These are phyloP conservation scores for Cataglyphis cursor DNA, from an alignment of 2,888 invertebrate genomes.

Conservation along the genomic window DNA sequence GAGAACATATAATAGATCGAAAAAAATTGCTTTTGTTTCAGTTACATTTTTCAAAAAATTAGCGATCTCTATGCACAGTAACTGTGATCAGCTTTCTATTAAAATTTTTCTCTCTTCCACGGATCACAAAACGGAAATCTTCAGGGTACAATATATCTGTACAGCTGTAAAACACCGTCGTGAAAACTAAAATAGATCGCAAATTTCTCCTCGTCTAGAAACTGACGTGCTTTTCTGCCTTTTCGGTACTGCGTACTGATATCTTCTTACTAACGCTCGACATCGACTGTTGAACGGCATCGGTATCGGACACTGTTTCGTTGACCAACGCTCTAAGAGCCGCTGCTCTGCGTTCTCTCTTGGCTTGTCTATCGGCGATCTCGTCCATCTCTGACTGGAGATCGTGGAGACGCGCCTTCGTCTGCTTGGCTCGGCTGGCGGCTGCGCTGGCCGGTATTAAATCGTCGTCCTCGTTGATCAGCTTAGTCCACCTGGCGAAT, in stretches of 20 bases:
- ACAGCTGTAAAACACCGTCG: slow-evolving; percentile 23
- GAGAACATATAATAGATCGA: not conserved
- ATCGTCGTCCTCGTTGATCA: slow-evolving; percentile 85
- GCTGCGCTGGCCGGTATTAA: slow-evolving; percentile 87
- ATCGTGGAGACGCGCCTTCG: slow-evolving; percentile 91
- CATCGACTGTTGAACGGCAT: slow-evolving; percentile 73
- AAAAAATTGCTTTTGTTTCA: not conserved
- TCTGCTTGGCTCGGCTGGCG: slow-evolving; percentile 89
- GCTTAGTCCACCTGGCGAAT: slow-evolving; percentile 90
- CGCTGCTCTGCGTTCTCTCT: slow-evolving; percentile 91
- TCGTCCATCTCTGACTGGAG: slow-evolving; percentile 93
- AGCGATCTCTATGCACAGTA: not conserved
- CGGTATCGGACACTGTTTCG: slow-evolving; percentile 87
- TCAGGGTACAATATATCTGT: not conserved
- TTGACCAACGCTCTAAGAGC: slow-evolving; percentile 91
- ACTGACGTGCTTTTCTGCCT: slow-evolving; percentile 84
- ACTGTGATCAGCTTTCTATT: not conserved
- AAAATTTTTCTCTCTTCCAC: not conserved
- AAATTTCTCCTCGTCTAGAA: slow-evolving; percentile 76
- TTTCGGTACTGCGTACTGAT: slow-evolving; percentile 78
- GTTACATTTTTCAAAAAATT: not conserved
- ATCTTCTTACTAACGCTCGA: slow-evolving; percentile 78
- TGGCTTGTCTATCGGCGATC: slow-evolving; percentile 90
- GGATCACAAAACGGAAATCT: not conserved
- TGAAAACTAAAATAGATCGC: slow-evolving; percentile 14